phyloP scores from a whole-genome alignment of 2,797 vertebrate genomes.

The Euthynnus affinis region DNA sequence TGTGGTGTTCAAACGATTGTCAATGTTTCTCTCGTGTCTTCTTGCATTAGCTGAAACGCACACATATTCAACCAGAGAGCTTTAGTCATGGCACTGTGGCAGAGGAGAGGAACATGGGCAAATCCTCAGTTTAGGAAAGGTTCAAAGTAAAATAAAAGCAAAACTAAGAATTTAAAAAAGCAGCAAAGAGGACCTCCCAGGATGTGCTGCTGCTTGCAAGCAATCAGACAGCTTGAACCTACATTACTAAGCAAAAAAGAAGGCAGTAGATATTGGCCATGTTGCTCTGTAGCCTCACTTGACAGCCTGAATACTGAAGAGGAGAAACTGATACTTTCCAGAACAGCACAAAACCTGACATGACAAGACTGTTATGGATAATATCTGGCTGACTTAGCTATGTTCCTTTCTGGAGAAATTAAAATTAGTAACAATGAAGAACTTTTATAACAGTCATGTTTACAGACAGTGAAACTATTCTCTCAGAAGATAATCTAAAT shows the following conservation, averaged over 20 bases:
- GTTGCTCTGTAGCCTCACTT: not conserved
- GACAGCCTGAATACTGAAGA: too few relatives aligned
- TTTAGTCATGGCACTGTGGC: not conserved
- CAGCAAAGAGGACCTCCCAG: not conserved
- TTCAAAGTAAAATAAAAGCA: constrained; percentile 4
- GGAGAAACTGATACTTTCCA: not conserved
- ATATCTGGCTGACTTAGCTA: not conserved
- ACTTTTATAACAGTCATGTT: not conserved
- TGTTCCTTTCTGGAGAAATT: not conserved
- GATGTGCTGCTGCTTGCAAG: not conserved
- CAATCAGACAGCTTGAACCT: not conserved
- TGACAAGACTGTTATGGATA: not conserved
- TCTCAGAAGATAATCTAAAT: not conserved
- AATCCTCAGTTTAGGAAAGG: constrained; percentile 4
- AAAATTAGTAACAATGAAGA: not conserved
- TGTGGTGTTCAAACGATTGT: not conserved
- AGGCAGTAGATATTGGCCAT: not conserved
- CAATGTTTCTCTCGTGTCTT: not conserved
- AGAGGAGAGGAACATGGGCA: not conserved
- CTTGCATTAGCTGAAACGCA: not conserved
- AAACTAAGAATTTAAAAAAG: not conserved
- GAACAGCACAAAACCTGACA: not conserved
- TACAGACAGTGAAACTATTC: not conserved
- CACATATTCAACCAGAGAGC: not conserved
- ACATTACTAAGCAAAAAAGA: not conserved